Percentiles rank a stretch among this genome's conserved stretches.
These are phyloP conservation scores for Leucophenga varia DNA, from an alignment of 1,140 invertebrate genomes.

Conservation along the genomic window DNA sequence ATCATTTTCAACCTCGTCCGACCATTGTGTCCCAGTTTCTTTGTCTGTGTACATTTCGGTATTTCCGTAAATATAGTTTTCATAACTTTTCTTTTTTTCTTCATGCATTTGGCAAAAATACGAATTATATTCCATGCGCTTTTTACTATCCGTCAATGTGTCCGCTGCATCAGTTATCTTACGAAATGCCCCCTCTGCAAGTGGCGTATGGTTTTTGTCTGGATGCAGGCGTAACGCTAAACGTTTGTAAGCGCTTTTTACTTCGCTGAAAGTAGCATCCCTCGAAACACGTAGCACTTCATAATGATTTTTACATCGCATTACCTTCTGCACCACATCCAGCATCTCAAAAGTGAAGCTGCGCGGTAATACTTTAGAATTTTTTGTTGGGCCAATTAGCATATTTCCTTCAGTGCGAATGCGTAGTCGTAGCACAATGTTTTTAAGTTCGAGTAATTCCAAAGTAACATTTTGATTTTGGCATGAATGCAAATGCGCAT, in stretches of 20 bases:
- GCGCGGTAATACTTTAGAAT: slow-evolving; percentile 17
- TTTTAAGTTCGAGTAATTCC: slow-evolving; percentile 34
- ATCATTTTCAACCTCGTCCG: not conserved
- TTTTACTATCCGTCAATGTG: slow-evolving; percentile 87
- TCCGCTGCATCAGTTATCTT: slow-evolving; percentile 89
- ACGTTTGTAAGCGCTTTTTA: slow-evolving; percentile 96
- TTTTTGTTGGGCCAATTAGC: not conserved
- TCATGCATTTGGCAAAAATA: too few relatives aligned
- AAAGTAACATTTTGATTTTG: slow-evolving; percentile 13
- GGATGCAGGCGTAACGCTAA: slow-evolving; percentile 95
- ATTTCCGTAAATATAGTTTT: too few relatives aligned
- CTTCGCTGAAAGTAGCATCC: slow-evolving; percentile 87
- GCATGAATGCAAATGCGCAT: slow-evolving; percentile 8
- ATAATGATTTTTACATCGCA: slow-evolving; percentile 90
- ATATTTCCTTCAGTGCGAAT: slow-evolving; percentile 23
- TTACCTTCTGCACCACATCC: slow-evolving; percentile 64
- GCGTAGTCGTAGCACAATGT: slow-evolving; percentile 23
- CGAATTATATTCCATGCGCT: slow-evolving; percentile 91
- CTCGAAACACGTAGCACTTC: slow-evolving; percentile 90
- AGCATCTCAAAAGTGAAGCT: slow-evolving; percentile 58
- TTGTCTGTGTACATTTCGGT: too few relatives aligned
- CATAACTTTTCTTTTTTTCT: too few relatives aligned
- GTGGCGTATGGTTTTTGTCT: slow-evolving; percentile 97
- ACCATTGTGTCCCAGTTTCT: too few relatives aligned
- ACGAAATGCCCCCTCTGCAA: slow-evolving; percentile 96